Base-by-base conservation (phyloP, 30 jellyfish, hydroid and myxozoan genomes). In the Phacellophora camtschatica region DNA sequence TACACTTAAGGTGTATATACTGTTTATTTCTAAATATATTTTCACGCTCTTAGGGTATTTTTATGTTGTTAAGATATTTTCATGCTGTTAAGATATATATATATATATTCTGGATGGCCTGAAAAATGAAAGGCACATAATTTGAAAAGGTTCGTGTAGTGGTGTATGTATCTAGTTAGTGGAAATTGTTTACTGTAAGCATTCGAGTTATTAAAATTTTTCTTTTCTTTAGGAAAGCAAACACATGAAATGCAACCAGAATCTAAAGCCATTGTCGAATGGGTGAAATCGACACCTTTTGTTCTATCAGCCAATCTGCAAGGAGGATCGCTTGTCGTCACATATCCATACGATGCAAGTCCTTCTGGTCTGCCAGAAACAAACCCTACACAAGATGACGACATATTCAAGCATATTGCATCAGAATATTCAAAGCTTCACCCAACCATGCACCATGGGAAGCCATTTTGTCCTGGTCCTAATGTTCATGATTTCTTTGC, bases 381-480 rank as follows among this genome's bases (percentile, higher is more conserved):
- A 20, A 81, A 73, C 65, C 97, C 96, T 4, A 90, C 97, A 11
- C 88, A 57, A 32, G 97, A 83, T 55, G 95, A 84, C 54, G 97
- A 84, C 71, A 85, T 90, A 2, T 84, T 90, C 62, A 57, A 66
- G 54, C 30, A 28, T 59, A 54, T 83, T 32, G 77, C 98, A 4
- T 57, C 13, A 66, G 84, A 85, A 35, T 87, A 87, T 59, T 50
- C 97, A 15, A 58, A 62, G 13, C 67, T 74, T 19, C 97, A 89
- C 59, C 98, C 98, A 16, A 74, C 97, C 15, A 89, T 95, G 97
- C 86, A 72, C 54, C 95, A 87, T 36, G 99, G 99, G 7, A 63
- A 69, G 64, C 97, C 97, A n/a, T 74, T 77, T 46, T 95, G 99
- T 59, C 97, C 97, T 22, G 99, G 99, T 10, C 96, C 90, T 5